Percentiles rank a stretch among this genome's conserved stretches.
Conservation (phyloP, 1,140 invertebrate genomes). For the Trichogramma pretiosum region DNA sequence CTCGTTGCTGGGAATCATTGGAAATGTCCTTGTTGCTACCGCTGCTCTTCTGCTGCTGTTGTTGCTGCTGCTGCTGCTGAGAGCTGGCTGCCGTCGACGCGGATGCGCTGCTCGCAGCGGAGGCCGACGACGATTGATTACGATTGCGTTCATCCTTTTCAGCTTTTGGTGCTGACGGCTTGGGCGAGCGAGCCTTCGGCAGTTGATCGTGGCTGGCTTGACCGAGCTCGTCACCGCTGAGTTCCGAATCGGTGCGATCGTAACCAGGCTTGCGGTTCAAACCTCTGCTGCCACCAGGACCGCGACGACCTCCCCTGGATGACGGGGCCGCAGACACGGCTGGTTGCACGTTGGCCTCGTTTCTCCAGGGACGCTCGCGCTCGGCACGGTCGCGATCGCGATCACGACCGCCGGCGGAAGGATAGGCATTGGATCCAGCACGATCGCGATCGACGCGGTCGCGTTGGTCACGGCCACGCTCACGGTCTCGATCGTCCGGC, state of each 20-base stretch:
- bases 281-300: constrained; percentile 28
- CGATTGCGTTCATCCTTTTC: constrained; percentile 54
- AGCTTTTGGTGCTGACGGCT: constrained; percentile 38
- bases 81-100: neutral
- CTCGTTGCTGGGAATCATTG: neutral
- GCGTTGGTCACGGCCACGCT: constrained; percentile 4
- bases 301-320: constrained; percentile 31
- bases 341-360: constrained; percentile 32
- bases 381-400: no score
- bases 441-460: constrained; percentile 24
- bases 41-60: neutral
- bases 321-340: constrained; percentile 1
- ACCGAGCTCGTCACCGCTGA: constrained; percentile 51
- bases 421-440: constrained; percentile 27
- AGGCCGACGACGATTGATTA: constrained; percentile 26
- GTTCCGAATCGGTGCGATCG: constrained; percentile 51
- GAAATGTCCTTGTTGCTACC: neutral
- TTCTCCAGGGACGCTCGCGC: constrained; percentile 36
- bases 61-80: neutral
- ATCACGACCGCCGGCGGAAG: constrained; percentile 31
- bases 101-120: neutral
- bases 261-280: constrained; percentile 29
- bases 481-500: constrained; percentile 18
- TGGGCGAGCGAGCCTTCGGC: constrained; percentile 37
- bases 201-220: constrained; percentile 44